Percentiles rank a stretch among this genome's conserved stretches.
phyloP scores from a whole-genome alignment of 1,140 invertebrate species.

The Aphaenogaster rudis region DNA sequence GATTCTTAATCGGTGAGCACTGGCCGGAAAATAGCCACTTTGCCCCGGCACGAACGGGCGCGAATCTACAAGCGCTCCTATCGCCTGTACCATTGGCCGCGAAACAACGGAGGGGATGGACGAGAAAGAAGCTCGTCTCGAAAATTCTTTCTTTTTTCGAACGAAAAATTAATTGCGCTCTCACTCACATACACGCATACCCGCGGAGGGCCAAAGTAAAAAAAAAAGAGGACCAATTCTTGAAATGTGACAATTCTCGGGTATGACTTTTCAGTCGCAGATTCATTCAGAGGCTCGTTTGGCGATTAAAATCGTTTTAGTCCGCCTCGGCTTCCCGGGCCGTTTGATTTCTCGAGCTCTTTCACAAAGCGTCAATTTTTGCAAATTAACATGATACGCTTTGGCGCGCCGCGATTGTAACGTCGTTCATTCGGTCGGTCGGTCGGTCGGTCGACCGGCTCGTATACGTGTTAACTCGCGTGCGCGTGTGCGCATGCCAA shows the following conservation, averaged over 20 bases:
- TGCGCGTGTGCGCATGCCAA: conserved; percentile 43
- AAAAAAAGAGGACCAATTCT: background rate
- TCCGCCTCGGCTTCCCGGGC: background rate
- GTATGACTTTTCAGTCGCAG: background rate
- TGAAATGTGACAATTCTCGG: background rate
- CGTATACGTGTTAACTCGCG: conserved; percentile 23
- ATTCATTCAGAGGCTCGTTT: conserved; percentile 20
- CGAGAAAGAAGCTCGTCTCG: conserved; percentile 9
- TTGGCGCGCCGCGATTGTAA: conserved; percentile 34
- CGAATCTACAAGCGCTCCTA: conserved; percentile 62
- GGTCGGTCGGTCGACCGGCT: background rate
- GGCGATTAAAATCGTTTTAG: conserved; percentile 17
- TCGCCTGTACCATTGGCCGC: conserved; percentile 54
- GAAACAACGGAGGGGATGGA: conserved; percentile 51
- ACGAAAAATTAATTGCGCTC: conserved; percentile 41
- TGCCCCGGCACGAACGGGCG: conserved; percentile 74
- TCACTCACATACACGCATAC: background rate
- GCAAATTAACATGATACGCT: conserved; percentile 60
- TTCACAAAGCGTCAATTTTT: conserved; percentile 50
- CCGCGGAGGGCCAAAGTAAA: background rate
- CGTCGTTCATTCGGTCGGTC: conserved; percentile 33
- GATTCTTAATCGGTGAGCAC: conserved; percentile 87
- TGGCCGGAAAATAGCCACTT: conserved; percentile 87
- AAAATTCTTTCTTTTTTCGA: conserved; percentile 26
- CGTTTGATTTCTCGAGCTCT: conserved; percentile 33